A percentile compares a stretch with the other conserved stretches of the same genome.
These are phyloP conservation scores for Sander lucioperca DNA, from an alignment of 2,113 vertebrate species.

Conservation along the genomic window DNA sequence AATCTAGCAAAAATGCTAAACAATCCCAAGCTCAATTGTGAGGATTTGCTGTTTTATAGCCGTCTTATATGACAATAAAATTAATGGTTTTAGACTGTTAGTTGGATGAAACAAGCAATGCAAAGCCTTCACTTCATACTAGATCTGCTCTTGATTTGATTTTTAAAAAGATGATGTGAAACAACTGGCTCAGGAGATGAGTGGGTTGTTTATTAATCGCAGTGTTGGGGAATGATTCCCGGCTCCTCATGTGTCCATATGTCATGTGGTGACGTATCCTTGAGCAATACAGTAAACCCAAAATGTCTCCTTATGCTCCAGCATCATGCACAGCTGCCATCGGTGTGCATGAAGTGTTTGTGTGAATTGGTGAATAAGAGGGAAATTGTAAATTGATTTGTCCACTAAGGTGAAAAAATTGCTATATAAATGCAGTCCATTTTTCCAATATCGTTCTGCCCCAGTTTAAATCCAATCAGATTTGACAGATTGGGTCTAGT, in stretches of 20 bases:
- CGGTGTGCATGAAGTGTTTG: neutral
- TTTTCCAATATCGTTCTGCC: conserved; percentile 3
- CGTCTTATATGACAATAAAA: neutral
- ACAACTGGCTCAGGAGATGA: neutral
- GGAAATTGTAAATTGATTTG: neutral
- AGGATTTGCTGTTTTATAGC: neutral
- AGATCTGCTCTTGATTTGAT: neutral
- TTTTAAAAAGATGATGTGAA: neutral
- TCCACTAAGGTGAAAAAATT: neutral
- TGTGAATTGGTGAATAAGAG: neutral
- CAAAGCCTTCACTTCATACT: neutral
- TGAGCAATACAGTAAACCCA: neutral
- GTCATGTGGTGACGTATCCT: neutral
- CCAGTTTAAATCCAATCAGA: conserved; percentile 29
- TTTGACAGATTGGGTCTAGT: conserved; percentile 16
- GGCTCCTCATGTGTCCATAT: neutral
- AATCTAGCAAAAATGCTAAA: neutral
- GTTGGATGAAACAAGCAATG: neutral
- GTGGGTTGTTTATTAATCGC: neutral
- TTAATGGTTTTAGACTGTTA: neutral
- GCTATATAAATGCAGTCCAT: neutral
- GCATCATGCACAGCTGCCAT: neutral
- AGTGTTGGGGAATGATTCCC: neutral
- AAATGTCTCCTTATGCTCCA: neutral
- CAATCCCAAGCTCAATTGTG: neutral